A percentile compares a stretch with the other conserved stretches of the same genome.
Conservation (phyloP, 2,113 vertebrate genomes). For the Rattus rattus region DNA sequence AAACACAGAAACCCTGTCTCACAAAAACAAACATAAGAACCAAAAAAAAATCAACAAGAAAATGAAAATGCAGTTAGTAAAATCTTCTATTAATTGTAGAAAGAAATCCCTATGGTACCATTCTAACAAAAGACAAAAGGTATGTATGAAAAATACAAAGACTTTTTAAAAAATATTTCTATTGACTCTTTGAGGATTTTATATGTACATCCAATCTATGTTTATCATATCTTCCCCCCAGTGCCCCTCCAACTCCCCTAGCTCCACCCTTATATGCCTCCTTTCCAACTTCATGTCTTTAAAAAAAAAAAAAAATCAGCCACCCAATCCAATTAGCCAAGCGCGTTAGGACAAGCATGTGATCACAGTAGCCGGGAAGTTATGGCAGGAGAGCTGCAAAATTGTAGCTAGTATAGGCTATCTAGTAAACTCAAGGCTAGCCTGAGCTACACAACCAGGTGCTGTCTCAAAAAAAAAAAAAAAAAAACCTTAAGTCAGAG, state of each 20-base stretch:
- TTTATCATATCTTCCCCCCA: not conserved
- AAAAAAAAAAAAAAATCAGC: not conserved
- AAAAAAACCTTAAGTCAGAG: accelerated
- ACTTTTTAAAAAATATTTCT: not conserved
- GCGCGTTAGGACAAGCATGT: not conserved
- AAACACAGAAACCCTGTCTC: not conserved
- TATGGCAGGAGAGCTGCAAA: not conserved
- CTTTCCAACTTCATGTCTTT: not conserved
- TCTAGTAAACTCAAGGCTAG: not conserved
- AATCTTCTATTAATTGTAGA: not conserved
- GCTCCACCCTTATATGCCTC: not conserved
- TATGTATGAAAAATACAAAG: not conserved
- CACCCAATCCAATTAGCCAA: not conserved
- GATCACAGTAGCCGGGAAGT: not conserved
- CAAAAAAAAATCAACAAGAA: not conserved
- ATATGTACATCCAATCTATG: not conserved
- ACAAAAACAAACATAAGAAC: not conserved
- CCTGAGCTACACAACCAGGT: not conserved
- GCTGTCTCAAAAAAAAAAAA: not conserved
- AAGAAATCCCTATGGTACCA: not conserved
- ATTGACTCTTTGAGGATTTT: not conserved
- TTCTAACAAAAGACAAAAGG: not conserved
- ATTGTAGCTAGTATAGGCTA: not conserved
- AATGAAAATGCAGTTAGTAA: not conserved
- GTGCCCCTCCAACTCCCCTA: not conserved